Evolutionary conservation across 2,113 vertebrate genomes (phyloP).

Genomic region (Lagopus muta): DNA sequence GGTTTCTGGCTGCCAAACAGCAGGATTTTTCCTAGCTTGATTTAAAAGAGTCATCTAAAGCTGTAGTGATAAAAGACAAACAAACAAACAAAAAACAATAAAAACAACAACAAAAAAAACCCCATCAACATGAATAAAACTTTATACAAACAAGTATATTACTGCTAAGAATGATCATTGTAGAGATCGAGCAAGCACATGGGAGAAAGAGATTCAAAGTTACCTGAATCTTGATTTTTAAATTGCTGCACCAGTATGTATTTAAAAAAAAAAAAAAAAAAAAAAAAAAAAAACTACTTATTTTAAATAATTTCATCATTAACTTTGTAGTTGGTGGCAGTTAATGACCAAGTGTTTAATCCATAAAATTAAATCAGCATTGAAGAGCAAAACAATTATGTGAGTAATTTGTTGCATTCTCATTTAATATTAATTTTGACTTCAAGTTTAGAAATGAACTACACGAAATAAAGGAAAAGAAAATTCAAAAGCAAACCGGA

Average conservation of each 20-base stretch:
- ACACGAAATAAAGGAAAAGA: neutral
- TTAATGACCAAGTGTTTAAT: neutral
- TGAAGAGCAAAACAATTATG: neutral
- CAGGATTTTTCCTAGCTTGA: slow-evolving; percentile 47
- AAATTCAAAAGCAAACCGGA: neutral
- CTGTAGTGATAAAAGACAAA: neutral
- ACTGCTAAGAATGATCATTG: neutral
- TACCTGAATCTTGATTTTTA: neutral
- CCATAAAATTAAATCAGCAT: neutral
- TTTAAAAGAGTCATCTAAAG: slow-evolving; percentile 41
- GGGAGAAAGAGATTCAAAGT: neutral
- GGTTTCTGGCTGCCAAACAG: slow-evolving; percentile 55
- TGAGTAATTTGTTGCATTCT: neutral
- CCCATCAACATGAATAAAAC: neutral
- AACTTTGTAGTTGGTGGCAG: neutral
- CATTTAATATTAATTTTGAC: slow-evolving; percentile 2
- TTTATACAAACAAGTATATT: neutral
- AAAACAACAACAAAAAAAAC: neutral
- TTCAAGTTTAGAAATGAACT: neutral
- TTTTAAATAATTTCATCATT: neutral
- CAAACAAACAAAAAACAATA: neutral
- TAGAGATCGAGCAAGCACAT: neutral
- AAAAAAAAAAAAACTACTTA: neutral
- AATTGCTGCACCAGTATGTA: neutral
- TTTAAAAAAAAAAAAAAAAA: neutral